Evolutionary conservation across 1,140 invertebrate genomes (phyloP).

Genomic region (Bicyclus anynana): DNA sequence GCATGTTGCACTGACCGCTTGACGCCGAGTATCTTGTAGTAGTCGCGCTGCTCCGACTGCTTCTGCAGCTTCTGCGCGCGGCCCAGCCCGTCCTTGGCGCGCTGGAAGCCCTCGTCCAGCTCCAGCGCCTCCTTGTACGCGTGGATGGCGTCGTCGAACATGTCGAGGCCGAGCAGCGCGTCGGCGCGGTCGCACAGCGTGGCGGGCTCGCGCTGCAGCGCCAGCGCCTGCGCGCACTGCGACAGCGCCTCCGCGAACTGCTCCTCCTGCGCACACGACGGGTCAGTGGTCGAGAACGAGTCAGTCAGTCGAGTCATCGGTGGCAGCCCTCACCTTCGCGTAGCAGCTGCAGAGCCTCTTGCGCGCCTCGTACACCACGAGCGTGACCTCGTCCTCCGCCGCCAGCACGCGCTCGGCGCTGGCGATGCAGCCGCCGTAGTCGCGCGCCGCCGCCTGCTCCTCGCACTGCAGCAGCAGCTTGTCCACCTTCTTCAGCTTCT

Average conservation of each 20-base stretch:
- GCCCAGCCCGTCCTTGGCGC: conserved; percentile 93
- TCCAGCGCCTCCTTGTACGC: conserved; percentile 93
- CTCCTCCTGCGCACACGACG: conserved; percentile 69
- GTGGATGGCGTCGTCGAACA: conserved; percentile 95
- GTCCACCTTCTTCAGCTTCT: conserved; percentile 97
- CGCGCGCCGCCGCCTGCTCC: conserved; percentile 81
- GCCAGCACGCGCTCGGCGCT: conserved; percentile 83
- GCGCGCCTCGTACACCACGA: conserved; percentile 86
- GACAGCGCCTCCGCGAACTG: conserved; percentile 82
- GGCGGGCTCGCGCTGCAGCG: conserved; percentile 86
- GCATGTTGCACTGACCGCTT: conserved; percentile 56
- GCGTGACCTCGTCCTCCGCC: conserved; percentile 83
- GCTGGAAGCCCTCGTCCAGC: conserved; percentile 86
- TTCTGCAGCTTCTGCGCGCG: conserved; percentile 96
- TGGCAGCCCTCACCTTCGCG: conserved; percentile 68
- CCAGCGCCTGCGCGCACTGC: conserved; percentile 89
- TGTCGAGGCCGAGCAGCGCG: conserved; percentile 91
- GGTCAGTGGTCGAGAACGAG: too few species aligned
- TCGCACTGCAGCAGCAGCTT: conserved; percentile 89
- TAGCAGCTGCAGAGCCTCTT: conserved; percentile 87
- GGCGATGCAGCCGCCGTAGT: conserved; percentile 87
- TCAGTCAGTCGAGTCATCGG: too few species aligned
- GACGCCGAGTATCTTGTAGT: conserved; percentile 97
- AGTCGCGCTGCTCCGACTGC: conserved; percentile 95
- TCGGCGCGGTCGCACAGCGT: conserved; percentile 95